These are phyloP conservation scores for Athalia circularis DNA, from an alignment of 2,888 invertebrate species.

Conservation along the genomic window DNA sequence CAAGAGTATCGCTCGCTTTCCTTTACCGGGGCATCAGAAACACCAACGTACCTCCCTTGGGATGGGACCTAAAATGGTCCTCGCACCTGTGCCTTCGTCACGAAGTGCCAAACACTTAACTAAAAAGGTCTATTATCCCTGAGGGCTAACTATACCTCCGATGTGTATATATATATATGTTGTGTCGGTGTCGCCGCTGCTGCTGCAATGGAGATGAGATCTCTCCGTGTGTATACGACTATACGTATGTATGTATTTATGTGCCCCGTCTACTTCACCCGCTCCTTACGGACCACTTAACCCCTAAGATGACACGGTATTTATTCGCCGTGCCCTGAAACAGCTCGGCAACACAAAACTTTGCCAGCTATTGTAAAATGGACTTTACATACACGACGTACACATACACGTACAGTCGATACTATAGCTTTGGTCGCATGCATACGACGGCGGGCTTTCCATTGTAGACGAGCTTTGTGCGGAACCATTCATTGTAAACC, in stretches of 20 bases:
- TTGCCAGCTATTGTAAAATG: slow-evolving; percentile 57
- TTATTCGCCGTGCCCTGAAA: slow-evolving; percentile 55
- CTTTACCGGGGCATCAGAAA: too few relatives aligned
- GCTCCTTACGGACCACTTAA: slow-evolving; percentile 62
- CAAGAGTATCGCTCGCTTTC: background rate
- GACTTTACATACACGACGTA: background rate
- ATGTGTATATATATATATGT: background rate
- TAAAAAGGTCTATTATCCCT: slow-evolving; percentile 63
- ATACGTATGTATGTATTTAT: background rate
- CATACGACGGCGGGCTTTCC: background rate
- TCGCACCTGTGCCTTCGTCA: slow-evolving; percentile 62
- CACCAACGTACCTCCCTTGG: slow-evolving; percentile 47
- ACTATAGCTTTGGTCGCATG: background rate
- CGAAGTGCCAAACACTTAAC: slow-evolving; percentile 68
- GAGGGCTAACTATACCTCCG: slow-evolving; percentile 26
- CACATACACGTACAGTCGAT: background rate
- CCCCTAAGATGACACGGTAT: slow-evolving; percentile 62
- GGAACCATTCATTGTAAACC: slow-evolving; percentile 6
- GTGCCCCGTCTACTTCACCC: slow-evolving; percentile 36
- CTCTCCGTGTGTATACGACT: too few relatives aligned
- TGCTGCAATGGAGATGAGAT: too few relatives aligned
- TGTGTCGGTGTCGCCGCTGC: background rate
- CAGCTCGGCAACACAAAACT: slow-evolving; percentile 52
- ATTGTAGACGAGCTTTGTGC: slow-evolving; percentile 14
- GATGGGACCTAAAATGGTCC: slow-evolving; percentile 54